Base-by-base conservation (phyloP, 2,797 vertebrate genomes). In the Enteromius treurensis region DNA sequence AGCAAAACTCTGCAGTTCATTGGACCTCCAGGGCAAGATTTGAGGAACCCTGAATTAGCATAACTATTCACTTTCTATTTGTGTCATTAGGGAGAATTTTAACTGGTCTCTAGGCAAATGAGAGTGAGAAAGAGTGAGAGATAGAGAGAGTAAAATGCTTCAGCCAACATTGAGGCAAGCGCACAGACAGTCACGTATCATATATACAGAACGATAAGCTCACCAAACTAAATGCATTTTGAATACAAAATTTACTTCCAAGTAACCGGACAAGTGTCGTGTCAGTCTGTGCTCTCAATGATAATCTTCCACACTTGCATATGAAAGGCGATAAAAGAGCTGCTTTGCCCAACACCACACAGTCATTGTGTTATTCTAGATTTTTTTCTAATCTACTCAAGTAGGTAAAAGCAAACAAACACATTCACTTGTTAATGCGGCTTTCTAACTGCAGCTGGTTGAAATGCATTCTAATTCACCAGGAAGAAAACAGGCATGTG, bases 161-260 rank as follows among this genome's bases (percentile, higher is more conserved):
- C 29, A 64, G 53, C 53, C 40, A 34, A 73, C 69, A 62, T 29
- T 49, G 17, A 77, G 21, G 34, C 32, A 85, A 47, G 29, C 55
- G 82, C 15, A 37, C 51, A 84, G 19, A 58, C 60, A 80, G 14
- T 64, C 62, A 70, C 51, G 65, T 45, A 45, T 77, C 62, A 67
- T 60, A 69, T 9, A 51, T 26, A 68, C 58, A 69, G 64, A 55
- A 13, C 15, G 3, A 67, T 37, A 75, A 64, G n/a, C 53, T 58
- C 37, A 55, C 26, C 53, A 49, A 45, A 3, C 45, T 13, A 60
- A 77, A 67, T 55, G 13, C 51, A 82, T 42, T 49, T 45, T 69
- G 26, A 58, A n/a, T 80, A 13, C 4, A 34, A 76, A 73, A 64
- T 71, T 17, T 5, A 58, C 19, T n/a, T 37, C 23, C 7, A 42